Conservation (phyloP, 2,888 invertebrate genomes). For the Resseliella maxima region DNA sequence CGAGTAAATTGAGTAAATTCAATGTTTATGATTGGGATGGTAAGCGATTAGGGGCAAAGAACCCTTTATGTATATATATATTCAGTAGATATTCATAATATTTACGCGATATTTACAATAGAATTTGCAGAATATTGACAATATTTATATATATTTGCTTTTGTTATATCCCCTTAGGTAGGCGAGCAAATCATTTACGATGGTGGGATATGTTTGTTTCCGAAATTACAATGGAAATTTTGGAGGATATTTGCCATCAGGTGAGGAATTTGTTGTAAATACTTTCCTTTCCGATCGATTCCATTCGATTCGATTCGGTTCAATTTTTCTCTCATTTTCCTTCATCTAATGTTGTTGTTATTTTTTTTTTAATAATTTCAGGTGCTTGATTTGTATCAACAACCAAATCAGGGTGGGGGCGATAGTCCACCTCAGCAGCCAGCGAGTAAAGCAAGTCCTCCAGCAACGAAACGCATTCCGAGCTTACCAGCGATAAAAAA, state of each 20-base stretch:
- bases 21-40: constrained; percentile 93
- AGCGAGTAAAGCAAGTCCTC: constrained; percentile 63
- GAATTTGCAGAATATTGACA: too few relatives aligned
- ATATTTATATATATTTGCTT: too few relatives aligned
- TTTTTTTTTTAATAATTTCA: constrained; percentile 69
- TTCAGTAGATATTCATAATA: too few relatives aligned
- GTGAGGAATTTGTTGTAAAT: constrained; percentile 67
- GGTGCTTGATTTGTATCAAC: constrained; percentile 90
- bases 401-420: constrained; percentile 70
- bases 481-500: constrained; percentile 56
- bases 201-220: constrained; percentile 99
- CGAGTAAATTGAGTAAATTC: constrained; percentile 95
- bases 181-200: constrained; percentile 78
- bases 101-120: too few relatives aligned
- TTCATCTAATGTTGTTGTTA: too few relatives aligned
- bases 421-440: constrained; percentile 77
- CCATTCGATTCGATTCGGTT: too few relatives aligned
- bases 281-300: too few relatives aligned
- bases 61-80: too few relatives aligned
- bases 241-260: constrained; percentile 98
- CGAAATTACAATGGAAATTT: constrained; percentile 90
- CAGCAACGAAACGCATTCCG: too few relatives aligned
- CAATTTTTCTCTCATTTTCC: too few relatives aligned
- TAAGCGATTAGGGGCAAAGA: too few relatives aligned
- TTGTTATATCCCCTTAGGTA: constrained; percentile 64